Percentiles rank a stretch among this genome's conserved stretches.
Conservation (phyloP, 2,797 vertebrate species). For the Eleutherodactylus coqui region DNA sequence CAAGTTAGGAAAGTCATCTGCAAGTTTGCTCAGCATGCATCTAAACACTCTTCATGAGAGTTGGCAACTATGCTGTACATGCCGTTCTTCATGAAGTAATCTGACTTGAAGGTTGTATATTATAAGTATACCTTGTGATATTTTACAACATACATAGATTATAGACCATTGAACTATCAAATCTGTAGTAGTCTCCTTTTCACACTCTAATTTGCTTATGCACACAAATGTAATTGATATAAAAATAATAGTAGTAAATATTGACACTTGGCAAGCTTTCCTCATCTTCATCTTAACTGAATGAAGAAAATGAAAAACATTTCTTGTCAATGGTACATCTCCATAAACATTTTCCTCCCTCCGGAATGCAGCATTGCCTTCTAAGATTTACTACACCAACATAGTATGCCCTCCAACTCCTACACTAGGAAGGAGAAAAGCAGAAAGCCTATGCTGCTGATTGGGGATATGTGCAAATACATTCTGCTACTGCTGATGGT, state of each 20-base stretch:
- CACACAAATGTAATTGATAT: background rate
- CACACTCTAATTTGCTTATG: background rate
- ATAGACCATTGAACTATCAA: background rate
- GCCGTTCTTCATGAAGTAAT: too few species aligned
- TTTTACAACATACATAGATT: background rate
- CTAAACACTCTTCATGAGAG: too few species aligned
- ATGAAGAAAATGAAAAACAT: constrained; percentile 41
- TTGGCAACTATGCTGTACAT: too few species aligned
- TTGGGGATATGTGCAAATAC: constrained; percentile 35
- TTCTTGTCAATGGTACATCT: constrained; percentile 37
- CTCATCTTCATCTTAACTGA: background rate
- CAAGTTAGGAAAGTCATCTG: too few species aligned
- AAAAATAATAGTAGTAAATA: background rate
- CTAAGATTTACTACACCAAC: constrained; percentile 49
- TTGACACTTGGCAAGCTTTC: constrained; percentile 5
- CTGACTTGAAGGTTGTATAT: background rate
- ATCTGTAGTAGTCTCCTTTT: background rate
- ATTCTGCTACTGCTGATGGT: constrained; percentile 60
- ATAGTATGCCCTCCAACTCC: constrained; percentile 8
- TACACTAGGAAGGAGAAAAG: constrained; percentile 18
- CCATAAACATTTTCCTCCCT: constrained; percentile 56
- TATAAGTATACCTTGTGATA: background rate
- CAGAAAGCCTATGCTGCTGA: constrained; percentile 15
- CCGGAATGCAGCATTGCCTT: constrained; percentile 24
- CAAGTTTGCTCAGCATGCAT: too few species aligned